A percentile compares a stretch with the other conserved stretches of the same genome.
phyloP scores from a whole-genome alignment of 2,113 vertebrate species.

The Oplegnathus fasciatus region DNA sequence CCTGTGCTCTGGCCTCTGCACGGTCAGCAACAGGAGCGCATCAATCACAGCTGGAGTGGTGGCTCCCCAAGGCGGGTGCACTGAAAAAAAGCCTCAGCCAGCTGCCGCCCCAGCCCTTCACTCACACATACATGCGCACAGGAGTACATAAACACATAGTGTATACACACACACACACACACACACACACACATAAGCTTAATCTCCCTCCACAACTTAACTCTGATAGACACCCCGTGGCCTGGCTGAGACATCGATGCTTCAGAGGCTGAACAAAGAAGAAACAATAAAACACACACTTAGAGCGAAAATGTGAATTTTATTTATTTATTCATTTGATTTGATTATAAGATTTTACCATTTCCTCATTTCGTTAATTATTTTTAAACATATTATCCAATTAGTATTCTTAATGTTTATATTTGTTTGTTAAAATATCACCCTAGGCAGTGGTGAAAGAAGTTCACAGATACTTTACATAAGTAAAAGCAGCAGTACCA shows the following conservation, averaged over 20 bases:
- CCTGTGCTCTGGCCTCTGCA: slow-evolving; percentile 71
- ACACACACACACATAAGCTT: slow-evolving; percentile 43
- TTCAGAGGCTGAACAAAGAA: slow-evolving; percentile 51
- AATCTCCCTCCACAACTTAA: slow-evolving; percentile 60
- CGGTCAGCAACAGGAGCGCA: slow-evolving; percentile 78
- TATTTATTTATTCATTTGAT: too few species aligned
- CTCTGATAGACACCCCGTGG: slow-evolving; percentile 54
- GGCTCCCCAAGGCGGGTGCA: slow-evolving; percentile 72
- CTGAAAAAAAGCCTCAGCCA: slow-evolving; percentile 61
- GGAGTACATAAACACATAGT: neutral
- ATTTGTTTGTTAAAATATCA: neutral
- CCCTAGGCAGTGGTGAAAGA: neutral
- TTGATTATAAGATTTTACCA: too few species aligned
- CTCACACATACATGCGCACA: slow-evolving; percentile 24
- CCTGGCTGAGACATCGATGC: slow-evolving; percentile 25
- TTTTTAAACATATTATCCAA: neutral
- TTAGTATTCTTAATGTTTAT: neutral
- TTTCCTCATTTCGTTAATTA: neutral
- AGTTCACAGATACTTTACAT: neutral
- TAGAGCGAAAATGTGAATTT: slow-evolving; percentile 1
- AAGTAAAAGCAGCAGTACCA: neutral
- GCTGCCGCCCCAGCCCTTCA: slow-evolving; percentile 67
- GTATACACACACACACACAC: slow-evolving; percentile 19
- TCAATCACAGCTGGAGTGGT: slow-evolving; percentile 82
- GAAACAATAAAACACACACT: slow-evolving; percentile 12